phyloP scores from a whole-genome alignment of 2,888 invertebrate species.

The Oithona nana region DNA sequence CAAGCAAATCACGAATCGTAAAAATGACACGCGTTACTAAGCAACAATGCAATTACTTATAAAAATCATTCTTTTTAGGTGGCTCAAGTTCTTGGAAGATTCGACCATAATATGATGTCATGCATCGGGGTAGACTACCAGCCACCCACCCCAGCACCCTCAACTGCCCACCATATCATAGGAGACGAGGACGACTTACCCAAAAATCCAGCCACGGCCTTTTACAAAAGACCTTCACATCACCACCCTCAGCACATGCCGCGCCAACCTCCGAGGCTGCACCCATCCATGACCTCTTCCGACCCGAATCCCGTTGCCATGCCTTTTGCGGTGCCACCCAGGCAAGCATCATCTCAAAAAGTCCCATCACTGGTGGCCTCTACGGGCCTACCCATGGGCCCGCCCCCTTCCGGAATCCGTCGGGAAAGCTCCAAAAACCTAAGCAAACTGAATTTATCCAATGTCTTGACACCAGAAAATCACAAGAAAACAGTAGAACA shows the following conservation, averaged over 20 bases:
- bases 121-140: constrained; percentile 43
- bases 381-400: neutral
- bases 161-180: constrained; percentile 21
- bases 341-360: too few species aligned
- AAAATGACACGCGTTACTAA: too few species aligned
- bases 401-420: neutral
- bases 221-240: neutral
- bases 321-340: neutral
- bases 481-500: too few species aligned
- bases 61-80: neutral
- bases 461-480: too few species aligned
- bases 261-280: neutral
- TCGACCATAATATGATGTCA: constrained; percentile 1
- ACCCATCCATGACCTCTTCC: neutral
- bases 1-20: too few species aligned
- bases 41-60: too few species aligned
- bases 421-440: neutral
- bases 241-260: neutral
- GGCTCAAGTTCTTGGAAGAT: constrained; percentile 1
- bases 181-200: constrained; percentile 7
- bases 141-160: constrained; percentile 43
- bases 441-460: neutral
- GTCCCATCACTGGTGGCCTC: too few species aligned
- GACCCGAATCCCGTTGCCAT: neutral
- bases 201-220: neutral